Percentiles rank a stretch among this genome's conserved stretches.
These are phyloP conservation scores for Dryobota labecula DNA, from an alignment of 2,888 invertebrate species.

Conservation along the genomic window DNA sequence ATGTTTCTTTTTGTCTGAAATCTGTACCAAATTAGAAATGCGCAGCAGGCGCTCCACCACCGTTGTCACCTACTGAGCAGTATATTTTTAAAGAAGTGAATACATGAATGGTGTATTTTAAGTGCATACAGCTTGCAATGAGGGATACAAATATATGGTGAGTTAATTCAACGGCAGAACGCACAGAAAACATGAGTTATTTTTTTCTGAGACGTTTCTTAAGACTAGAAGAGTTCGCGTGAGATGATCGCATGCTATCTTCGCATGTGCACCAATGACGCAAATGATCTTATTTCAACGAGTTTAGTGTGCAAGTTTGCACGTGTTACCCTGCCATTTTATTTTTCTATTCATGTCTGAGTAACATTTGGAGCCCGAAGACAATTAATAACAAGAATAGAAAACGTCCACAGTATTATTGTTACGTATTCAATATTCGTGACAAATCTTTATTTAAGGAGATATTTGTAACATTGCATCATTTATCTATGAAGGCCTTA, in stretches of 20 bases:
- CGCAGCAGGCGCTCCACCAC: conserved; percentile 28
- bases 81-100: conserved; percentile 42
- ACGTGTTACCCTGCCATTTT: conserved; percentile 53
- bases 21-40: conserved; percentile 53
- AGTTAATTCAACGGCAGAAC: conserved; percentile 21
- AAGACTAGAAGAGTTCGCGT: conserved; percentile 51
- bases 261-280: conserved; percentile 70
- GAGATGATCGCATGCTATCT: conserved; percentile 58
- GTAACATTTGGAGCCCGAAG: conserved; percentile 30
- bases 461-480: not conserved
- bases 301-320: conserved; percentile 39
- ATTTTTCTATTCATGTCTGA: conserved; percentile 44
- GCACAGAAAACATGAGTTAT: not conserved
- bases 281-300: conserved; percentile 62
- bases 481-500: not conserved
- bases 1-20: conserved; percentile 57
- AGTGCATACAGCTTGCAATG: conserved; percentile 23
- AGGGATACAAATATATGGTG: conserved; percentile 6
- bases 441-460: not conserved
- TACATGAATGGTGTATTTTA: conserved; percentile 41
- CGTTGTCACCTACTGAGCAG: conserved; percentile 23
- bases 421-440: conserved; percentile 28
- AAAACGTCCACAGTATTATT: conserved; percentile 10
- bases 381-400: conserved; percentile 36
- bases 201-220: conserved; percentile 10